Evolutionary conservation across 2,113 vertebrate species (phyloP).

Genomic region (Argyrosomus japonicus): DNA sequence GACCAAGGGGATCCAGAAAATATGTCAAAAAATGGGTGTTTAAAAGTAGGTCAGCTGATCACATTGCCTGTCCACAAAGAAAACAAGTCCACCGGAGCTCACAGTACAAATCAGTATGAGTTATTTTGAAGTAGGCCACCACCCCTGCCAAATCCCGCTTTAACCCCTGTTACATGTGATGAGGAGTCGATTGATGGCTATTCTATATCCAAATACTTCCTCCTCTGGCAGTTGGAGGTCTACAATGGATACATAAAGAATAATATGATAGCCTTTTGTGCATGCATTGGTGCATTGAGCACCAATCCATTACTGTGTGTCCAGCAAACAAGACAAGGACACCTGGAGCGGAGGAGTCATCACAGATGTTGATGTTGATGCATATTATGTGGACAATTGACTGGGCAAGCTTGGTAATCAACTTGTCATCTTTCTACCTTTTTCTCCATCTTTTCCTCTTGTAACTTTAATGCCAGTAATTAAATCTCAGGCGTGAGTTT

Average conservation of each 20-base stretch:
- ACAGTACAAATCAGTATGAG: no score
- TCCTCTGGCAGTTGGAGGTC: background rate
- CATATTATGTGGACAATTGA: background rate
- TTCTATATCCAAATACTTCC: background rate
- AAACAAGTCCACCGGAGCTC: no score
- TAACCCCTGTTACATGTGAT: background rate
- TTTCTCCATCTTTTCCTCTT: slow-evolving; percentile 11
- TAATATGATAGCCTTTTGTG: background rate
- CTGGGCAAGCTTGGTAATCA: slow-evolving; percentile 9
- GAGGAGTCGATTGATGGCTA: background rate
- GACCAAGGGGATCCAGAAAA: no score
- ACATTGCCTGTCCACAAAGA: no score
- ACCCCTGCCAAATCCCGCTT: no score
- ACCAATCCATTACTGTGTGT: background rate
- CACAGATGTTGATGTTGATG: background rate
- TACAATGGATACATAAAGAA: background rate
- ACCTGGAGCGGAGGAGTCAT: no score
- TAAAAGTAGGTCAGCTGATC: no score
- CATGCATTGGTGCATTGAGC: background rate
- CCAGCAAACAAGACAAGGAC: no score
- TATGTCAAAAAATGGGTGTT: no score
- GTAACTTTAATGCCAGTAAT: slow-evolving; percentile 67
- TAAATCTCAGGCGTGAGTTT: slow-evolving; percentile 70
- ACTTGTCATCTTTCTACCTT: slow-evolving; percentile 13
- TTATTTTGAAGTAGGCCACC: no score